phyloP scores from a whole-genome alignment of 2,888 invertebrate species.

The Physocephala rufipes region DNA sequence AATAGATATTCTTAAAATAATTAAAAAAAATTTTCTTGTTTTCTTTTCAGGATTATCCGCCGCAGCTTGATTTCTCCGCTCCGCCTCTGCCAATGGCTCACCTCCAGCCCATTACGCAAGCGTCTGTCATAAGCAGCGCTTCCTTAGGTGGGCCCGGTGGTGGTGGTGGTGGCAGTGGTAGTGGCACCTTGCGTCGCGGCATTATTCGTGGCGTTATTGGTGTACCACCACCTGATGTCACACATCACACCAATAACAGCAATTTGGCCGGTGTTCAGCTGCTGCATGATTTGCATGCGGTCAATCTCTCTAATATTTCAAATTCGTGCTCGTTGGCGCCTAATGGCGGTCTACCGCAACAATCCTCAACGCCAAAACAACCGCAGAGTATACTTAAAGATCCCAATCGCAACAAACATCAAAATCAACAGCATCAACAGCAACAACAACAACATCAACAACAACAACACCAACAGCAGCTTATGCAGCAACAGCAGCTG shows the following conservation, averaged over 20 bases:
- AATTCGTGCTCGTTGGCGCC: constrained; percentile 53
- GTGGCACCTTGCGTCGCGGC: constrained; percentile 61
- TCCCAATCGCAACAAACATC: constrained; percentile 71
- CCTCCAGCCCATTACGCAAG: constrained; percentile 57
- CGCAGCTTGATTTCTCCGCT: constrained; percentile 62
- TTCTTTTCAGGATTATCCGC: constrained; percentile 62
- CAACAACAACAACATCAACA: constrained; percentile 68
- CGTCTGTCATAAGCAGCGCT: constrained; percentile 56
- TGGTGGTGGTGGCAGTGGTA: constrained; percentile 44
- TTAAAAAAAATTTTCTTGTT: constrained; percentile 21
- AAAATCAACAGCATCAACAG: constrained; percentile 66
- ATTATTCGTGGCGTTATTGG: constrained; percentile 62
- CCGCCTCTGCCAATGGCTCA: constrained; percentile 61
- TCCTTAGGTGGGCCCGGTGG: constrained; percentile 45
- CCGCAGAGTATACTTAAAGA: constrained; percentile 74
- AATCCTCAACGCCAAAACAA: constrained; percentile 66
- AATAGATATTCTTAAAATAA: neutral
- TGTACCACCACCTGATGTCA: constrained; percentile 65
- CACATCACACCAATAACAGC: constrained; percentile 59
- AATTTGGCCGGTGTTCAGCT: constrained; percentile 44
- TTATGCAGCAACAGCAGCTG: constrained; percentile 67
- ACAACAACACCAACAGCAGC: constrained; percentile 67
- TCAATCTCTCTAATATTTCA: constrained; percentile 59
- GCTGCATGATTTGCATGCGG: constrained; percentile 59
- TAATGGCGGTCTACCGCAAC: constrained; percentile 61